Percentiles rank a stretch among this genome's conserved stretches.
These are phyloP conservation scores for Dromaius novaehollandiae DNA, from an alignment of 2,113 vertebrate species.

Conservation along the genomic window DNA sequence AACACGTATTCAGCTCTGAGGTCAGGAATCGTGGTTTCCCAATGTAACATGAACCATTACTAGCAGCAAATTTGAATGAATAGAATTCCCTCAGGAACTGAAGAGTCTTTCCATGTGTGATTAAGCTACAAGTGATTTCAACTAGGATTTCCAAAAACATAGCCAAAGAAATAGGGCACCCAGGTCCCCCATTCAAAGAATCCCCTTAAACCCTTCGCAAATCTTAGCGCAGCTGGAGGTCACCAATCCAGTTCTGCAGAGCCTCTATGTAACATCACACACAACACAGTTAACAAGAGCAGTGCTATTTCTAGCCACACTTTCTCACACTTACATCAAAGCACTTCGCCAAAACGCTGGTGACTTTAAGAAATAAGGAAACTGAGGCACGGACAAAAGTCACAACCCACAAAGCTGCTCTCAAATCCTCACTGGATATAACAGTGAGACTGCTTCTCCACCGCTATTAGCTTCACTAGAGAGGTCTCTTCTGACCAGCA, in stretches of 20 bases:
- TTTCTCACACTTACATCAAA: background rate
- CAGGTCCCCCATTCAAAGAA: background rate
- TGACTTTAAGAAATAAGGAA: background rate
- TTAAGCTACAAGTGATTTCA: background rate
- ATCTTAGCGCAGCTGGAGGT: background rate
- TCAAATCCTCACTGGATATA: slow-evolving; percentile 1
- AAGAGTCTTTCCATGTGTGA: background rate
- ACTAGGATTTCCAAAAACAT: background rate
- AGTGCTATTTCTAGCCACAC: background rate
- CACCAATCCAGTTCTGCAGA: background rate
- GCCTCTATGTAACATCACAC: background rate
- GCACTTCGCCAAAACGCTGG: background rate
- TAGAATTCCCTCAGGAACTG: slow-evolving; percentile 4
- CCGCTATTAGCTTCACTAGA: background rate
- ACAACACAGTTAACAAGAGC: background rate
- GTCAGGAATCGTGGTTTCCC: background rate
- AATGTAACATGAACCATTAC: slow-evolving; percentile 1
- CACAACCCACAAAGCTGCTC: slow-evolving; percentile 2
- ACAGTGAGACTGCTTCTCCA: background rate
- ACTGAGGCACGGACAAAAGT: background rate
- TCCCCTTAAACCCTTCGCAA: background rate
- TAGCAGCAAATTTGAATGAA: slow-evolving; percentile 33
- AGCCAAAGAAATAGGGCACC: background rate
- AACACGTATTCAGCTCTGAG: background rate
- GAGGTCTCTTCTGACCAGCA: background rate